Base-by-base conservation (phyloP, 2,797 vertebrate species). In the Fringilla coelebs region DNA sequence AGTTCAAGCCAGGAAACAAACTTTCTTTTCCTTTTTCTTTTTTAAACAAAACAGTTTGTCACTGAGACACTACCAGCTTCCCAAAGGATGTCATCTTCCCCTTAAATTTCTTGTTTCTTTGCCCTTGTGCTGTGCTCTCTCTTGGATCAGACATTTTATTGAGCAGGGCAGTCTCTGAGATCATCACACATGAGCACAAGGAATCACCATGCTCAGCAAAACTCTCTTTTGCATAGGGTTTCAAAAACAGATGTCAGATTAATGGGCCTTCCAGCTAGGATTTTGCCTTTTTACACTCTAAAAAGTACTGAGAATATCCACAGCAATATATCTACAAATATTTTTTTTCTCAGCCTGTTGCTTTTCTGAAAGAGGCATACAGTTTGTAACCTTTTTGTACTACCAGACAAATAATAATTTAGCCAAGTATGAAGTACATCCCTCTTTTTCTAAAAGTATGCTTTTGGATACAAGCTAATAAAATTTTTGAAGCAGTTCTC, bases 101-200 rank as follows among this genome's bases (percentile, higher is more conserved):
- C 12, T 85, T 34, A 60, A 71, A 48, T 43, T 61, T 26, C 14
- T 78, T 11, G 0, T n/a, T 25, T 48, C 7, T 41, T 80, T 71
- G 52, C 22, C 7, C 11, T 85, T 41, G 25, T 40, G 24, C 17
- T 51, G 11, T 26, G 26, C 3, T 54, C 16, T 71, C 5, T 58
- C 31, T 51, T 66, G 24, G 11, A 75, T 43, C 22, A 66, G n/a
- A 54, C 12, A 10, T 0, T 0, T 5, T 51, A n/a, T 14, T 57
- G 58, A 62, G 19, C 49, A 52, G 10, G 13, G 24, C 26, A 45
- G 18, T 25, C 36, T 85, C 46, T 58, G 21, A 73, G n/a, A 6
- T 66, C 25, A 61, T 54, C 51, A 28, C 2, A 11, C 13, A n/a
- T 5, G 3, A 51, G 13, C 11, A 66, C 0, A 0, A 80, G 17